A percentile compares a stretch with the other conserved stretches of the same genome.
phyloP scores from a whole-genome alignment of 2,888 invertebrate genomes.

The Lithophane ornitopus region DNA sequence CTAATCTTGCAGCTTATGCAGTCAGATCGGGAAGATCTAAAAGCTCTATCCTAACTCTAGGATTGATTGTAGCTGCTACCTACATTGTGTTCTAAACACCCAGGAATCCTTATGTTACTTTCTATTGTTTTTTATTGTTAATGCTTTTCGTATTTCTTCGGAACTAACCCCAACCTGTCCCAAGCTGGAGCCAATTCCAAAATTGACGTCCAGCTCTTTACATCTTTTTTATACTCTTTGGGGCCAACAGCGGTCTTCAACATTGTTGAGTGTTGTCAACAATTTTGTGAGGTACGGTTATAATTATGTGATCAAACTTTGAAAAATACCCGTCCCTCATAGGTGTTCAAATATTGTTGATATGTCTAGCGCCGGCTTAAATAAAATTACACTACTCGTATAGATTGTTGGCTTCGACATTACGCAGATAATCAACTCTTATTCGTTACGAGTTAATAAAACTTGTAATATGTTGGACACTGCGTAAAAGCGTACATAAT shows the following conservation, averaged over 20 bases:
- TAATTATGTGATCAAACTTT: no score
- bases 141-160: not conserved
- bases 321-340: no score
- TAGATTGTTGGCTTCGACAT: no score
- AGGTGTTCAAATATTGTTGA: no score
- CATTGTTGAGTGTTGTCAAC: no score
- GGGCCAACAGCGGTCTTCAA: not conserved
- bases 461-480: not conserved
- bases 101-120: not conserved
- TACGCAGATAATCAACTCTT: not conserved
- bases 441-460: conserved; percentile 13
- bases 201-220: not conserved
- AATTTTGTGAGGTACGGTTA: no score
- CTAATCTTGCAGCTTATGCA: not conserved
- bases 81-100: not conserved
- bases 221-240: not conserved
- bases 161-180: not conserved
- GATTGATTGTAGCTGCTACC: not conserved
- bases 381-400: not conserved
- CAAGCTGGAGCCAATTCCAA: not conserved
- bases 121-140: not conserved
- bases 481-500: conserved; percentile 16
- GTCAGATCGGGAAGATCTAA: not conserved
- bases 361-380: no score
- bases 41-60: not conserved